Evolutionary conservation across 2,888 invertebrate genomes (phyloP), one percentile per base, ranked within the genome.

Genomic region (Plemyria rubiginata): DNA sequence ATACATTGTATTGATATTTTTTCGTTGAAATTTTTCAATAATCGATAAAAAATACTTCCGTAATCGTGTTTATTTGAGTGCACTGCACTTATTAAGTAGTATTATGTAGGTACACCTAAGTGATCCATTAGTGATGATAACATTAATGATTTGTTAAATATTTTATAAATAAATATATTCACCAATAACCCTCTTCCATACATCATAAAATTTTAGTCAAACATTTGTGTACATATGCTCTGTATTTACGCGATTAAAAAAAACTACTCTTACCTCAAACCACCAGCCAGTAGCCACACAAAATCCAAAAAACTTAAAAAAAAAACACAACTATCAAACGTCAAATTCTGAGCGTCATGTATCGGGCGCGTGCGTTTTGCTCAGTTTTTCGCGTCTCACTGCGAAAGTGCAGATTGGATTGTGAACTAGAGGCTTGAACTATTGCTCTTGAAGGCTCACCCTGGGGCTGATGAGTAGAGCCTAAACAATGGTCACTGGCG

Each of bases 341-440:
- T 60, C 62, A 57, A 66, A 63, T 49, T 48, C 46, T 12, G 46
- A 55, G 51, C 28, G 70, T 69, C 69, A 65, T 16, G 46, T 57
- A 67, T 63, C 48, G 53, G 28, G 51, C 63, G 65, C 56, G 66
- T 63, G 61, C 65, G 54, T 45, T 62, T 60, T 61, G 68, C 73
- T 77, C 74, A 59, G 62, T 55, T 58, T 62, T 63, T 53, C 54
- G 57, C 50, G 63, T 38, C 43, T 29, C 53, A 70, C 70, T 70
- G 69, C 65, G 54, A 45, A 12, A 68, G 67, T 45, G 11, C 40
- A 38, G 60, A 65, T 66, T 58, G 50, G 36, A 15, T 50, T 50
- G 62, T 61, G 60, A 62, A 65, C 55, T 51, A 43, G 41, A 28
- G 28, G 49, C 32, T 57, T 68, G 66, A 68, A 66, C 68, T 65